Conservation (phyloP, 2,888 invertebrate genomes). For the Sialis lutaria region DNA sequence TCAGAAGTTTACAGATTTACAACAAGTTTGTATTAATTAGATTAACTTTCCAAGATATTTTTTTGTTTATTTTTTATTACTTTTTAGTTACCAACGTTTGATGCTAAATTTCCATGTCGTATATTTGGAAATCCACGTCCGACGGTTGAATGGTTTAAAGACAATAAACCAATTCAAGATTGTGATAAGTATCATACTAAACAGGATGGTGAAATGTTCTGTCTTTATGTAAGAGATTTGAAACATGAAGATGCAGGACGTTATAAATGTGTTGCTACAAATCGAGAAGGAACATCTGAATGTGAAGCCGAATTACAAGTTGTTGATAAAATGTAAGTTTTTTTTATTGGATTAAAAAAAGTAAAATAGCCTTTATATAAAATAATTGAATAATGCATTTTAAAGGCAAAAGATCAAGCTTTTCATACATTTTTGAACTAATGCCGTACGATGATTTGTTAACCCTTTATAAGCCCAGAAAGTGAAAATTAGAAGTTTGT, state of each 20-base stretch:
- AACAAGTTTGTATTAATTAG: conserved; percentile 30
- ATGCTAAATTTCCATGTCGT: conserved; percentile 68
- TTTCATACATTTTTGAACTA: too few species aligned
- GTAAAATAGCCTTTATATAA: too few species aligned
- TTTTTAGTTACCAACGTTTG: conserved; percentile 47
- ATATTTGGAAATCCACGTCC: conserved; percentile 70
- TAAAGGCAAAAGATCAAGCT: too few species aligned
- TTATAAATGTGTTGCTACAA: conserved; percentile 62
- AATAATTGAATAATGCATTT: too few species aligned
- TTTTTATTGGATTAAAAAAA: neutral
- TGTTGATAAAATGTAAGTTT: conserved; percentile 64
- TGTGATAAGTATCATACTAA: conserved; percentile 56
- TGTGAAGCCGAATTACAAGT: conserved; percentile 60
- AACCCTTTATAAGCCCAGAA: too few species aligned
- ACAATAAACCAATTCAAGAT: conserved; percentile 53
- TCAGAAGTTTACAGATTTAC: conserved; percentile 51
- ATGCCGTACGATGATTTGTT: too few species aligned
- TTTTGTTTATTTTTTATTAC: neutral
- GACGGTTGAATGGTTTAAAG: conserved; percentile 73
- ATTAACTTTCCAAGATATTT: neutral
- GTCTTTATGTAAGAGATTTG: conserved; percentile 56
- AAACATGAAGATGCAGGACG: conserved; percentile 47
- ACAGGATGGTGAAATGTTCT: conserved; percentile 63
- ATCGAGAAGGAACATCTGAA: conserved; percentile 61
- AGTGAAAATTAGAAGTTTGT: too few species aligned